Evolutionary conservation across 2,888 invertebrate species (phyloP), one percentile per base, ranked within the genome.

Genomic region (Fragum fragum): DNA sequence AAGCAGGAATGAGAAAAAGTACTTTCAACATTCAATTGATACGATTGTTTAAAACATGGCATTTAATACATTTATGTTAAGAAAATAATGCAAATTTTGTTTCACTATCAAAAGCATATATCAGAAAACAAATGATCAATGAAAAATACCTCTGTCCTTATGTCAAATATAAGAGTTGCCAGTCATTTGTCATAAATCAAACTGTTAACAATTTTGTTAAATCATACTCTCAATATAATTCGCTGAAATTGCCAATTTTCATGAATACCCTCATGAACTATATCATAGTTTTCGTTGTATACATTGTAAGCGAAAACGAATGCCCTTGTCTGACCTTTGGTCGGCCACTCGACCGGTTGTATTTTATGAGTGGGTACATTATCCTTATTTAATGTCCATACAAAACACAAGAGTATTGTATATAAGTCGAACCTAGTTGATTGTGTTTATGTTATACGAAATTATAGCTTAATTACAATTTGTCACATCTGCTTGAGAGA

Each of bases 201-300:
- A 29, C 21, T 53, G 70, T 70, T 70, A 53, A 53, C 53, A 53
- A 70, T 70, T 70, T 70, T 53, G 52, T 70, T 70, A 53, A 53
- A 70, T 70, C 70, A 70, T 70, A 52, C 52, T 52, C n/a, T 70
- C 70, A 53, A 53, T 70, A 53, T 70, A 66, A 66, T 66, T 66
- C 36, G 66, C 42, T 66, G 66, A 66, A 66, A 66, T 66, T 11
- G 42, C 42, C 66, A 66, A 66, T 66, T 66, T 66, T 66, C 66
- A 66, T 66, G 66, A 66, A 66, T 66, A 23, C 21, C 42, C 21
- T 23, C 66, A 66, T 42, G 66, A 66, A 66, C 14, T 14, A 47
- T n/a, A 47, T 39, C 42, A 42, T 66, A 66, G 66, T 23, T 66
- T 66, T 39, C 23, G 66, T 66, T 66, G 66, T 66, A 5, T 42